phyloP scores from a whole-genome alignment of 2,113 vertebrate species.

The Oophaga pumilio region DNA sequence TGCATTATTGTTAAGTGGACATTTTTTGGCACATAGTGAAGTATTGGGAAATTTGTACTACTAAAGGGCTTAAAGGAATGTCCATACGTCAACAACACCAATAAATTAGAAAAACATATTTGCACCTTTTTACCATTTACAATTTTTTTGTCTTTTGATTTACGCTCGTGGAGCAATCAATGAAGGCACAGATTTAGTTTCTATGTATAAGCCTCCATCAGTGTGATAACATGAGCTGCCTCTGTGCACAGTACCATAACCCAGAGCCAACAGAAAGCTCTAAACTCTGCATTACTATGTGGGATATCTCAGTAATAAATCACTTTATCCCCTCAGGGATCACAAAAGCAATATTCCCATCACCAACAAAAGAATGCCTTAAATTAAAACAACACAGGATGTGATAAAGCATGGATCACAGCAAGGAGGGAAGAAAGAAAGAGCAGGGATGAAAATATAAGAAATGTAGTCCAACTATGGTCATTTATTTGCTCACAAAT shows the following conservation, averaged over 20 bases:
- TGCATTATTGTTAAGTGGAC: too few species aligned
- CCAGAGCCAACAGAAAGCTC: neutral
- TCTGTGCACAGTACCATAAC: neutral
- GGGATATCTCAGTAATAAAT: conserved; percentile 40
- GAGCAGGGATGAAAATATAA: neutral
- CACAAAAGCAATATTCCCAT: conserved; percentile 48
- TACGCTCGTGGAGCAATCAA: too few species aligned
- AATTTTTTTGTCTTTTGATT: too few species aligned
- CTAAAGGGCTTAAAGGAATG: too few species aligned
- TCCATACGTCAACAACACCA: too few species aligned
- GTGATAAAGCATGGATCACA: conserved; percentile 6
- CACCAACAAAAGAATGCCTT: conserved; percentile 48
- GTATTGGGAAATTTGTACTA: too few species aligned
- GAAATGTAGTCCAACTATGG: conserved; percentile 10
- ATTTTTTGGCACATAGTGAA: too few species aligned
- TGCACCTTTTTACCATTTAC: too few species aligned
- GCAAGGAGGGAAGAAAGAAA: neutral
- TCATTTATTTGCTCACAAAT: conserved; percentile 7
- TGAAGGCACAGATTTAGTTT: too few species aligned
- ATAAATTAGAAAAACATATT: too few species aligned
- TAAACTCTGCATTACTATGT: fast-evolving
- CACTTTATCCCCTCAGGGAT: conserved; percentile 29
- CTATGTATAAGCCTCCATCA: neutral
- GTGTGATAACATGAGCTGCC: neutral
- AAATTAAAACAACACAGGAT: conserved; percentile 46